These are phyloP conservation scores for Catharus fuscescens DNA, from an alignment of 2,113 vertebrate species.

Conservation along the genomic window DNA sequence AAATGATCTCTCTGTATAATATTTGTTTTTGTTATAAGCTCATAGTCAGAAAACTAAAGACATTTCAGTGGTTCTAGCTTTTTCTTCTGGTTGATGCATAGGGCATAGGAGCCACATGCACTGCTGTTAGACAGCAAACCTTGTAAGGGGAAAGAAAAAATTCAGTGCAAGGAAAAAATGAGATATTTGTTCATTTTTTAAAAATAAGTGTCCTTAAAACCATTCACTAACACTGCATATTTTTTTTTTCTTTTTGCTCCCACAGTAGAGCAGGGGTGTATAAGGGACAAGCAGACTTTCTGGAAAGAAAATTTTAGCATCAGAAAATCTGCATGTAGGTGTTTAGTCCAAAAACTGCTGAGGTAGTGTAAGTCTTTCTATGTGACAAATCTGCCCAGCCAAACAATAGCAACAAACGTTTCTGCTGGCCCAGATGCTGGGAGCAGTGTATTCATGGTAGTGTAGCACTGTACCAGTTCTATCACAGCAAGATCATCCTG, in stretches of 20 bases:
- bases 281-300: neutral
- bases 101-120: neutral
- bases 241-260: neutral
- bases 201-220: neutral
- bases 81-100: neutral
- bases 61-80: neutral
- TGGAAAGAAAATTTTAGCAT: neutral
- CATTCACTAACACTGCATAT: too few relatives aligned
- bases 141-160: neutral
- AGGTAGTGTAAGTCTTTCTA: neutral
- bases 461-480: neutral
- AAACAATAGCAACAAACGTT: neutral
- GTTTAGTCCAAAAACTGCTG: neutral
- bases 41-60: neutral
- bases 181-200: neutral
- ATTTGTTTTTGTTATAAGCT: slow-evolving; percentile 8
- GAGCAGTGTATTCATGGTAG: neutral
- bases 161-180: neutral
- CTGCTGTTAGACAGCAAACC: neutral
- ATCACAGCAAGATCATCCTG: neutral
- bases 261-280: neutral
- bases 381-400: neutral
- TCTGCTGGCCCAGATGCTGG: neutral
- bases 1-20: neutral
- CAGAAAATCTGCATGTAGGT: neutral